These are phyloP conservation scores for Bombus confusus DNA, from an alignment of 1,140 invertebrate species.

Conservation along the genomic window DNA sequence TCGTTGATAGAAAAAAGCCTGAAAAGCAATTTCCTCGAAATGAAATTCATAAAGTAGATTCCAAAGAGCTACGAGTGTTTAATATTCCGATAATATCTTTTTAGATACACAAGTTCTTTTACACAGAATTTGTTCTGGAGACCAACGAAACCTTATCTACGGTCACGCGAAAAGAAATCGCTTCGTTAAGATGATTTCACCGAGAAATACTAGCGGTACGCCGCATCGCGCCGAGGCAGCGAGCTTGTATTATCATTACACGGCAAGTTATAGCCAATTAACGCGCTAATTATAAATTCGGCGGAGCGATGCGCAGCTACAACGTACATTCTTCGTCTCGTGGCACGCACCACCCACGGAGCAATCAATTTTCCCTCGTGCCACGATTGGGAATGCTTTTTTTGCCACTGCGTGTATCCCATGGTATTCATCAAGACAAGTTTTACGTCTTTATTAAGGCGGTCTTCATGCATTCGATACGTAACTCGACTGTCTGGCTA, in stretches of 20 bases:
- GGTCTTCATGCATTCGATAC: conserved; percentile 41
- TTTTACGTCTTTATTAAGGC: conserved; percentile 75
- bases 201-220: not conserved
- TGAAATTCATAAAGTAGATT: too few relatives aligned
- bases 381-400: conserved; percentile 60
- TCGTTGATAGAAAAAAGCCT: too few relatives aligned
- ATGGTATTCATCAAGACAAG: conserved; percentile 40
- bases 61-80: too few relatives aligned
- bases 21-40: too few relatives aligned
- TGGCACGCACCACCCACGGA: conserved; percentile 59
- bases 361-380: conserved; percentile 73
- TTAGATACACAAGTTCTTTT: too few relatives aligned
- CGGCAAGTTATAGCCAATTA: conserved; percentile 79
- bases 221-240: not conserved
- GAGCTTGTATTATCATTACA: conserved; percentile 73
- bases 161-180: not conserved
- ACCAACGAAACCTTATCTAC: not conserved
- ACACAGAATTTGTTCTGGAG: not conserved
- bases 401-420: conserved; percentile 52
- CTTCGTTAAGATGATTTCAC: conserved; percentile 10
- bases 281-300: conserved; percentile 80
- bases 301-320: not conserved
- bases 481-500: conserved; percentile 72
- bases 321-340: not conserved
- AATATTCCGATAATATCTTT: too few relatives aligned